Evolutionary conservation across 2,888 invertebrate genomes (phyloP).

Genomic region (Aphodius sticticus): DNA sequence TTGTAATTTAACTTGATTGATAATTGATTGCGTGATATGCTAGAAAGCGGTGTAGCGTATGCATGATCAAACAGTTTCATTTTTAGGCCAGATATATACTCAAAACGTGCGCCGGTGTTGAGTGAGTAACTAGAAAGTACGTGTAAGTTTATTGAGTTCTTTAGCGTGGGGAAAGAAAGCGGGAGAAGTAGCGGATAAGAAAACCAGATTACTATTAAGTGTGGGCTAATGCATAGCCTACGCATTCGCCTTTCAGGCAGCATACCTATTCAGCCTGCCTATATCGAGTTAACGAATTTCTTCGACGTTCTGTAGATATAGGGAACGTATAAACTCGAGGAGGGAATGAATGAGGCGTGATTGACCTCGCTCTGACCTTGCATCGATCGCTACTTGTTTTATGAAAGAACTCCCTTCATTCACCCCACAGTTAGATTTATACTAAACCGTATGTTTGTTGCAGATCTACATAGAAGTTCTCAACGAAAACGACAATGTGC

Average conservation of each 20-base stretch:
- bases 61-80: too few relatives aligned
- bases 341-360: neutral
- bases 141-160: neutral
- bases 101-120: too few relatives aligned
- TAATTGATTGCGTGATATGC: neutral
- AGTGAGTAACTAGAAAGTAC: too few relatives aligned
- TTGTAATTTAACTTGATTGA: neutral
- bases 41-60: too few relatives aligned
- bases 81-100: too few relatives aligned
- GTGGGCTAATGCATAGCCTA: neutral
- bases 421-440: too few relatives aligned
- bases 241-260: neutral
- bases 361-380: neutral
- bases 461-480: conserved; percentile 84
- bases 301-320: too few relatives aligned
- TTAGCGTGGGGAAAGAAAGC: neutral
- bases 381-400: neutral
- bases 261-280: neutral
- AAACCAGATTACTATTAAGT: neutral
- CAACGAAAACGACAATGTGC: conserved; percentile 96
- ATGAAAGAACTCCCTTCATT: neutral
- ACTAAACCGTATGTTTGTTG: conserved; percentile 31
- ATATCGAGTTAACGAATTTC: neutral
- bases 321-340: neutral
- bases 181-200: neutral